phyloP scores from a whole-genome alignment of 1,140 invertebrate genomes.

The Polyergus mexicanus region DNA sequence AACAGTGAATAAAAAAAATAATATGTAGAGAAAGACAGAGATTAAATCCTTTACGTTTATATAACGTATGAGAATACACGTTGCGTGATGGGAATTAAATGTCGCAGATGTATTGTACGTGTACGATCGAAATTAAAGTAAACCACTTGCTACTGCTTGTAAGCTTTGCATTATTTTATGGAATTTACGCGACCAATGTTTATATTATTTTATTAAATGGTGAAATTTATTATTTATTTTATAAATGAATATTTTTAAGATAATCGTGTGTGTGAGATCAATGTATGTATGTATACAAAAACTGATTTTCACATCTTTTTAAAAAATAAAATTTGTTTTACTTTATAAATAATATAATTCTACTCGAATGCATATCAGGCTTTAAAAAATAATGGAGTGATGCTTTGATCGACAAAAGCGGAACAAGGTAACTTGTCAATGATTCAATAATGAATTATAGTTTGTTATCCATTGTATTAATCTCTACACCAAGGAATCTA shows the following conservation, averaged over 20 bases:
- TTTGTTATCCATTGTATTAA: not conserved
- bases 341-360: not conserved
- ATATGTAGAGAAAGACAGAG: not conserved
- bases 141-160: not conserved
- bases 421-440: not conserved
- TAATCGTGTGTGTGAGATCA: too few relatives aligned
- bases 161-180: not conserved
- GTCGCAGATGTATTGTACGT: not conserved
- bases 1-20: not conserved
- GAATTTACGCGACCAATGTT: not conserved
- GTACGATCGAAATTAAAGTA: constrained; percentile 26
- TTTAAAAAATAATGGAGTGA: not conserved
- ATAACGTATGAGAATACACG: not conserved
- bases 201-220: not conserved
- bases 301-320: not conserved
- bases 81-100: constrained; percentile 15
- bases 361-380: not conserved
- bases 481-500: too few relatives aligned
- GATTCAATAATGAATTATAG: not conserved
- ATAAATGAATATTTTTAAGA: constrained; percentile 6
- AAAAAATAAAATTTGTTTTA: constrained; percentile 7
- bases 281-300: not conserved
- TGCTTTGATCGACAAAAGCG: not conserved
- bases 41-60: not conserved
- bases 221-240: not conserved